Evolutionary conservation across 1,140 invertebrate genomes (phyloP).

Genomic region (Diuraphis noxia): DNA sequence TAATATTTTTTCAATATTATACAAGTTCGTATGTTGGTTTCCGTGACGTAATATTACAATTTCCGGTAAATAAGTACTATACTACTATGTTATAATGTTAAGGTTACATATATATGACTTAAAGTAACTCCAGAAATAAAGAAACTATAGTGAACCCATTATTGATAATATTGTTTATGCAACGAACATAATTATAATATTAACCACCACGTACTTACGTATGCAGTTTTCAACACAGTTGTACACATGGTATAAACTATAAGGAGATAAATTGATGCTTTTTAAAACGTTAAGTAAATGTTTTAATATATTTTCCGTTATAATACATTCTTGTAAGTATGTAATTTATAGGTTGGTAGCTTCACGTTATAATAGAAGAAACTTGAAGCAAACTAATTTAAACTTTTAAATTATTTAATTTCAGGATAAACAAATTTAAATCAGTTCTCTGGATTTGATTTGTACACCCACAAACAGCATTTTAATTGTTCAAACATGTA

Average conservation of each 20-base stretch:
- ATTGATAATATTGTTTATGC: background rate
- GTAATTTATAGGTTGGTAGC: background rate
- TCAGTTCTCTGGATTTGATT: background rate
- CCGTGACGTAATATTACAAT: background rate
- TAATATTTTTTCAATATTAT: background rate
- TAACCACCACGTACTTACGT: too few species aligned
- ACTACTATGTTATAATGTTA: too few species aligned
- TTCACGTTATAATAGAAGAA: background rate
- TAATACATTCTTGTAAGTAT: background rate
- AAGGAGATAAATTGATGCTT: background rate
- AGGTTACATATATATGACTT: too few species aligned
- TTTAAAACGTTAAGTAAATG: background rate
- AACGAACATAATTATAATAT: background rate
- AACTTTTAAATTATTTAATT: background rate
- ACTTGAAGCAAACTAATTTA: background rate
- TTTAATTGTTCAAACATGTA: too few species aligned
- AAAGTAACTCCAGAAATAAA: too few species aligned
- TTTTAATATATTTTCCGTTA: background rate
- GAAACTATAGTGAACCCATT: too few species aligned
- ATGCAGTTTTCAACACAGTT: background rate
- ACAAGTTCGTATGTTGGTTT: background rate
- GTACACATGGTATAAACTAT: background rate
- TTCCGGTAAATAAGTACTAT: too few species aligned
- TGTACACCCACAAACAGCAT: background rate
- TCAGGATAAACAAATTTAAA: background rate